These are phyloP conservation scores for Silurus asotus DNA, from an alignment of 2,113 vertebrate genomes.

Conservation along the genomic window DNA sequence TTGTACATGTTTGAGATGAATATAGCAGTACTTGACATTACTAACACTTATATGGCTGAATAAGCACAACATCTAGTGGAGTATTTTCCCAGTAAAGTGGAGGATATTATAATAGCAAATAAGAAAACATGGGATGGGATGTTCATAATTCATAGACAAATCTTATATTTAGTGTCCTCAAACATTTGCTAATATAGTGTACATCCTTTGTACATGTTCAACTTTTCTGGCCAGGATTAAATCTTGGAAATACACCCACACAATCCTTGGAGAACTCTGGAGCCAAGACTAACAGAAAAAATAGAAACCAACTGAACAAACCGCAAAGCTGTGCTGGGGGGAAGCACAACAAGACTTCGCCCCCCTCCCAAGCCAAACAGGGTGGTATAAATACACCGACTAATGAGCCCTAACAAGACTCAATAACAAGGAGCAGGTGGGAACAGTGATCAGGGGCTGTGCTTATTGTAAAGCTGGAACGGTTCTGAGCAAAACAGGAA, in stretches of 20 bases:
- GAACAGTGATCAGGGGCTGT: constrained; percentile 12
- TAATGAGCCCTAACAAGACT: constrained; percentile 23
- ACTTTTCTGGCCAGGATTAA: neutral
- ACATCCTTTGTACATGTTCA: neutral
- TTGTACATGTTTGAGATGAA: too few species aligned
- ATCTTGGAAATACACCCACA: neutral
- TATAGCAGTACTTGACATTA: too few species aligned
- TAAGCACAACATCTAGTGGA: too few species aligned
- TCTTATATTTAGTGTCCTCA: too few species aligned
- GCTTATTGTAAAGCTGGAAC: neutral
- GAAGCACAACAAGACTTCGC: neutral
- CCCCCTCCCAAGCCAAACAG: neutral
- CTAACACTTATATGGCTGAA: too few species aligned
- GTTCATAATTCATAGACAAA: too few species aligned
- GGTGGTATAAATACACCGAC: neutral
- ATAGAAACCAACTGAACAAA: neutral
- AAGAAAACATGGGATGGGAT: too few species aligned
- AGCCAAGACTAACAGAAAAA: neutral
- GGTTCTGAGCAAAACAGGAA: neutral
- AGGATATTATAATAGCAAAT: too few species aligned
- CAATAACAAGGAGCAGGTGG: constrained; percentile 10
- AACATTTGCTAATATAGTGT: too few species aligned
- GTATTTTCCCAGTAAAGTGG: too few species aligned
- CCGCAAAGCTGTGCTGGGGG: neutral
- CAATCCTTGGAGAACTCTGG: neutral